A percentile compares a stretch with the other conserved stretches of the same genome.
phyloP scores from a whole-genome alignment of 1,140 invertebrate genomes.

The Hestina assimilis region DNA sequence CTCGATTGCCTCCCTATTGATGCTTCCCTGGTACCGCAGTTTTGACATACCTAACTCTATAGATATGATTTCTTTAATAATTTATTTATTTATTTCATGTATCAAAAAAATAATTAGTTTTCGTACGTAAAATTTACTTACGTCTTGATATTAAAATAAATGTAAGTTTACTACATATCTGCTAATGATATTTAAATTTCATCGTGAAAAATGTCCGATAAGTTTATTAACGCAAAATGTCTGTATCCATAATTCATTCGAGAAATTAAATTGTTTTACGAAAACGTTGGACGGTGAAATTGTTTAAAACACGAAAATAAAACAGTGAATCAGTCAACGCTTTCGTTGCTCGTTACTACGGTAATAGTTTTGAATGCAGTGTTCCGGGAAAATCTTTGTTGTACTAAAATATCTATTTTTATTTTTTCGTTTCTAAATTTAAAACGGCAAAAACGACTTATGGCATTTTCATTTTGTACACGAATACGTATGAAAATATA shows the following conservation, averaged over 20 bases:
- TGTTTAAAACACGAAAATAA: constrained; percentile 18
- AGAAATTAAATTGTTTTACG: constrained; percentile 11
- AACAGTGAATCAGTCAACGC: constrained; percentile 23
- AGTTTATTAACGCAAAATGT: neutral
- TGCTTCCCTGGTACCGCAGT: constrained; percentile 55
- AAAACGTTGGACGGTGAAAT: constrained; percentile 13
- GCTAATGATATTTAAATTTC: neutral
- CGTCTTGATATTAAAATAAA: neutral
- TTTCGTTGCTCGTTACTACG: constrained; percentile 13
- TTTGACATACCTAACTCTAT: constrained; percentile 32
- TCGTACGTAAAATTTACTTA: too few species aligned
- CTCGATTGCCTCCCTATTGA: constrained; percentile 56
- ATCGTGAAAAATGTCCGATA: constrained; percentile 1
- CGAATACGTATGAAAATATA: too few species aligned
- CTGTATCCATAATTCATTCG: constrained; percentile 8
- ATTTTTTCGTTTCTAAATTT: neutral
- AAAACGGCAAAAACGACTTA: neutral
- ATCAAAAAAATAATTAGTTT: too few species aligned
- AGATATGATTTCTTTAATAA: neutral
- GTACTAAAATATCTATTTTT: neutral
- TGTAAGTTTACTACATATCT: neutral
- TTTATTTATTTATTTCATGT: too few species aligned
- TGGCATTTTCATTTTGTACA: too few species aligned
- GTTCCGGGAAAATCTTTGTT: constrained; percentile 22
- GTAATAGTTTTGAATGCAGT: constrained; percentile 23